Evolutionary conservation across 2,113 vertebrate genomes (phyloP), one percentile per base, ranked within the genome.

Genomic region (Ageneiosus marmoratus): DNA sequence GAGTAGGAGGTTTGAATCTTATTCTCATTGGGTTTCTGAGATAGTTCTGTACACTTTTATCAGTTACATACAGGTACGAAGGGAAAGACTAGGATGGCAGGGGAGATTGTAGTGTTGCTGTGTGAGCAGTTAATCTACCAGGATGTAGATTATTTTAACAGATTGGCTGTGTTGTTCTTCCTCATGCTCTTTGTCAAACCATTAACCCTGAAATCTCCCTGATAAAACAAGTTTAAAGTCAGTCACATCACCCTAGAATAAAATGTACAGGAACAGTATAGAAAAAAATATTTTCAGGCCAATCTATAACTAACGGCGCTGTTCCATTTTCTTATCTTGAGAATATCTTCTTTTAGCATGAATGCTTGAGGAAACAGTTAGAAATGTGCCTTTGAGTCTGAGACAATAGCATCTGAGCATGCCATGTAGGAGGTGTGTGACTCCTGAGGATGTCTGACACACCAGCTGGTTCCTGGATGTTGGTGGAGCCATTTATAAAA

Each of bases 401-500:
- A 29, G 48, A 75, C 73, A 34, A 75, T 32, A 2, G 48, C 73
- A 22, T 75, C 22, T 5, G 27, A 34, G 50, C 2, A 15, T 1
- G 70, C 2, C n/a, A 10, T 27, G 70, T 75, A 1, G 73, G 73
- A 53, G 73, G 73, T 20, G 48, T 75, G 53, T 53, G 48, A 75
- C 29, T 75, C 73, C 50, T 34, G 50, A 34, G 48, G 27, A 20
- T 22, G 73, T 53, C 73, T 53, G 48, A 53, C 73, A 75, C 48
- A 53, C 73, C 48, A 34, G 48, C 27, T 51, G 73, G 7, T 75
- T 34, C 73, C 18, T 53, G 48, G 4, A 27, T 75, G 50, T 20
- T 73, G 70, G n/a, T 29, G n/a, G 46, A 73, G 70, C 70, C 46
- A 10, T 73, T 50, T 73, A 18, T 73, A 72, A 72, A 48, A 72